Conservation (phyloP, 2,113 vertebrate genomes). For the Boulengeromyrus knoepffleri region DNA sequence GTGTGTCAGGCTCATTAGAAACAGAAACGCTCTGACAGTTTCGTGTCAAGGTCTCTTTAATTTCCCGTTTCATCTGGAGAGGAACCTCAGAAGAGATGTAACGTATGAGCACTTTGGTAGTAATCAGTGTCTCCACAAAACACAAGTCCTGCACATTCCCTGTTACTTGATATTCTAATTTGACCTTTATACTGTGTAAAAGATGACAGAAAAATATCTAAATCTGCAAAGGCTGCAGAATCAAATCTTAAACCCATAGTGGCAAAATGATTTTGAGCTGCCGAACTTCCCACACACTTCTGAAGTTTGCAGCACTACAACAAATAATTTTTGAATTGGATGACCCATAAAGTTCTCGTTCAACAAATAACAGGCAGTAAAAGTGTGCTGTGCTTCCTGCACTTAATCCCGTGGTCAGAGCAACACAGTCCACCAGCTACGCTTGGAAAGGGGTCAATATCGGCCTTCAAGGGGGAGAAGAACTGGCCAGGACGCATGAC, state of each 20-base stretch:
- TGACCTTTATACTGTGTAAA: conserved; percentile 3
- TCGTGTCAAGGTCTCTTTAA: conserved; percentile 11
- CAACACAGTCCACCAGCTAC: neutral
- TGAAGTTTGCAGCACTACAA: neutral
- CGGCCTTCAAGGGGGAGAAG: neutral
- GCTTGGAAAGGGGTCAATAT: neutral
- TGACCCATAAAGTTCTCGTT: neutral
- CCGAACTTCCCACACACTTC: neutral
- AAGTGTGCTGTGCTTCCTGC: neutral
- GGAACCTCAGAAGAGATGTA: conserved; percentile 6
- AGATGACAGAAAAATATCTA: neutral
- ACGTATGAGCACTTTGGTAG: neutral
- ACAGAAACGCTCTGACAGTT: neutral
- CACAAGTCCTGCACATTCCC: neutral
- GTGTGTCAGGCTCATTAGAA: conserved; percentile 7
- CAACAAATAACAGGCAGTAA: neutral
- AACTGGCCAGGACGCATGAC: neutral
- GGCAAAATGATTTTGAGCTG: neutral
- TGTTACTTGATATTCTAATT: neutral
- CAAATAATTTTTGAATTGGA: neutral
- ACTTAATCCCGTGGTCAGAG: neutral
- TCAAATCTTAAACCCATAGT: neutral
- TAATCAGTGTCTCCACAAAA: neutral
- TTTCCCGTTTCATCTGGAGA: neutral
- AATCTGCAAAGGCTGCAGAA: neutral